Evolutionary conservation across 2,797 vertebrate species (phyloP).

Genomic region (Poeciliopsis gracilis): DNA sequence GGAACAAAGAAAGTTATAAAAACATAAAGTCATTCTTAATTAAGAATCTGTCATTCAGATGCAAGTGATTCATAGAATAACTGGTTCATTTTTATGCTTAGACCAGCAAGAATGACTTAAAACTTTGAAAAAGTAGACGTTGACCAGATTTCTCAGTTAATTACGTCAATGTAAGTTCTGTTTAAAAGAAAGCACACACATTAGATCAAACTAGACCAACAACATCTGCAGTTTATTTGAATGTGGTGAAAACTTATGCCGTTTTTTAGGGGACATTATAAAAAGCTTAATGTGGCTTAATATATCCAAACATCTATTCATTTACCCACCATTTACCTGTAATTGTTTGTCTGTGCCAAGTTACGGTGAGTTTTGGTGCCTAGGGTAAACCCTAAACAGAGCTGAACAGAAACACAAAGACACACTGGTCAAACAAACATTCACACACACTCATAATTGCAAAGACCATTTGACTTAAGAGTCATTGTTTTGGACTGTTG

Average conservation of each 20-base stretch:
- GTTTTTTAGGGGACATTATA: background rate
- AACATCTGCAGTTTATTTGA: background rate
- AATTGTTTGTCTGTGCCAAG: background rate
- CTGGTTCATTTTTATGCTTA: background rate
- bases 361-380: background rate
- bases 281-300: background rate
- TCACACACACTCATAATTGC: background rate
- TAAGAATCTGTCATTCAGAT: conserved; percentile 38
- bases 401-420: background rate
- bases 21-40: background rate
- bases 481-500: background rate
- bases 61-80: conserved; percentile 1
- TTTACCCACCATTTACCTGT: background rate
- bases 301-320: background rate
- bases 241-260: background rate
- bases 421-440: background rate
- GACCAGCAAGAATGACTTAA: background rate
- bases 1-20: conserved; percentile 7
- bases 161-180: background rate
- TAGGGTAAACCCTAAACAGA: background rate
- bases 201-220: background rate
- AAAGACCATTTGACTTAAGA: background rate
- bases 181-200: background rate
- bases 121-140: background rate
- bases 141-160: background rate